These are phyloP conservation scores for Glyphotaelius pellucidus DNA, from an alignment of 2,888 invertebrate genomes.

Conservation along the genomic window DNA sequence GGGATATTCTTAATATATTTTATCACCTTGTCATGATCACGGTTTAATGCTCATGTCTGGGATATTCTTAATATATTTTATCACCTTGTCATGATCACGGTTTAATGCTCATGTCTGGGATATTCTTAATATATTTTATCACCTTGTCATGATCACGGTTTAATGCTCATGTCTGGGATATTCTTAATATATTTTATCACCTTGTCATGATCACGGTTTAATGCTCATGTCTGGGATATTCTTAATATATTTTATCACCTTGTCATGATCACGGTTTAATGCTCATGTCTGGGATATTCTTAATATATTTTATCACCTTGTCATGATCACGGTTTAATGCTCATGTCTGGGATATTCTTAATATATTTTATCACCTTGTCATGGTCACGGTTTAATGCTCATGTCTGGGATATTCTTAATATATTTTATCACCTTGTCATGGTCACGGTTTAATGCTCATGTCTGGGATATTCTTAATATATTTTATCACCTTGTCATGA, in stretches of 20 bases:
- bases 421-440: neutral
- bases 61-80: neutral
- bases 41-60: neutral
- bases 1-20: neutral
- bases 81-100: neutral
- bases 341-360: neutral
- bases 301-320: neutral
- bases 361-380: neutral
- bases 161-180: neutral
- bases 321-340: neutral
- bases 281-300: neutral
- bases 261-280: neutral
- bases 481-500: neutral
- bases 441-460: neutral
- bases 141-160: neutral
- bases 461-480: neutral
- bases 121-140: neutral
- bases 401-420: neutral
- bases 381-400: neutral
- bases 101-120: neutral
- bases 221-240: neutral
- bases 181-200: neutral
- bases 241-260: neutral
- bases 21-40: neutral
- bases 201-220: neutral